phyloP scores from a whole-genome alignment of 2,113 vertebrate genomes.

The Myrmophylax atrothorax region DNA sequence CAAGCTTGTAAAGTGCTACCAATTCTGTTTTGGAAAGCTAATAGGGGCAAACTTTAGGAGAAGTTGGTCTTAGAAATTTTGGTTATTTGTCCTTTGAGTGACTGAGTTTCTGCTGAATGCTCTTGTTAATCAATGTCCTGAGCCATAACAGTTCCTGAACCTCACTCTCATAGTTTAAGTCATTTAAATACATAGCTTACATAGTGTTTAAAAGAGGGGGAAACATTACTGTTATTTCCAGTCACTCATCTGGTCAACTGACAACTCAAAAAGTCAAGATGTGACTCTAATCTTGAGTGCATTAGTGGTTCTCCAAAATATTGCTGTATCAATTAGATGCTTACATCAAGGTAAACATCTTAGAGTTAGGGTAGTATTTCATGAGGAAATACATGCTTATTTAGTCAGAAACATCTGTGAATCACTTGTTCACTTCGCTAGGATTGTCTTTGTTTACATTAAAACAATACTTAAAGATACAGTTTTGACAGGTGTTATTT shows the following conservation, averaged over 20 bases:
- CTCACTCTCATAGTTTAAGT: background rate
- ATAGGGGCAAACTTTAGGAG: background rate
- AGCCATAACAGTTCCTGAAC: background rate
- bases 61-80: background rate
- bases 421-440: background rate
- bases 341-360: conserved; percentile 1
- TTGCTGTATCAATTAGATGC: background rate
- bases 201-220: background rate
- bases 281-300: background rate
- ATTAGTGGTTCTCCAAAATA: background rate
- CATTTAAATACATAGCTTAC: background rate
- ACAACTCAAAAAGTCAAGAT: background rate
- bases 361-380: background rate
- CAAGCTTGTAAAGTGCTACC: background rate
- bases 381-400: background rate
- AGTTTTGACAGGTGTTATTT: background rate
- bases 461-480: background rate
- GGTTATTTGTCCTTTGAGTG: background rate
- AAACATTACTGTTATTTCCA: background rate
- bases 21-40: background rate
- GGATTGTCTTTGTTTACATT: conserved; percentile 17
- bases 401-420: background rate
- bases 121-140: conserved; percentile 7
- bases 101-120: background rate
- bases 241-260: background rate